phyloP scores from a whole-genome alignment of 1,140 invertebrate species.

The Drosophila nigromelanica region DNA sequence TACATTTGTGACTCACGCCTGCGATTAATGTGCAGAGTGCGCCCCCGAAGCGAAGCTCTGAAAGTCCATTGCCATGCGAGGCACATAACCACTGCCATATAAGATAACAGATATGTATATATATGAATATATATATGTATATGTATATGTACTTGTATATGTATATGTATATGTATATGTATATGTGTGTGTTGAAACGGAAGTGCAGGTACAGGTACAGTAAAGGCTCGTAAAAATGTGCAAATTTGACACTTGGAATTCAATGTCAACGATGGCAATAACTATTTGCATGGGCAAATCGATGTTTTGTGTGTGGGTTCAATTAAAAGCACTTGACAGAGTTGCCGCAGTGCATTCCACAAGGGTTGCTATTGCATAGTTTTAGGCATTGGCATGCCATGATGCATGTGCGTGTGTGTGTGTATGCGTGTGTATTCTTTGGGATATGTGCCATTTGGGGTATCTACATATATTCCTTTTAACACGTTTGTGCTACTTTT shows the following conservation, averaged over 20 bases:
- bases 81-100: conserved; percentile 35
- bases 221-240: conserved; percentile 59
- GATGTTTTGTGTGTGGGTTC: conserved; percentile 50
- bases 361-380: conserved; percentile 26
- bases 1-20: neutral
- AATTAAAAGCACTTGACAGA: conserved; percentile 59
- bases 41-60: conserved; percentile 21
- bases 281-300: conserved; percentile 49
- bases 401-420: neutral
- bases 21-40: conserved; percentile 35
- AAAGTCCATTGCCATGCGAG: conserved; percentile 45
- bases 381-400: conserved; percentile 19
- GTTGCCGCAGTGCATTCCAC: conserved; percentile 12
- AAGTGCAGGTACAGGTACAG: conserved; percentile 64
- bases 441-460: conserved; percentile 1
- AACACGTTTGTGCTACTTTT: conserved; percentile 68
- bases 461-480: conserved; percentile 51
- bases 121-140: neutral
- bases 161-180: neutral
- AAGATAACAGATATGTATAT: conserved; percentile 9
- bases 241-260: conserved; percentile 66
- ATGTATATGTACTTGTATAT: neutral
- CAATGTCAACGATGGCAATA: conserved; percentile 62
- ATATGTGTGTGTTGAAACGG: conserved; percentile 30
- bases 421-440: too few relatives aligned